These are phyloP conservation scores for Dromaius novaehollandiae DNA, from an alignment of 2,113 vertebrate genomes.

Conservation along the genomic window DNA sequence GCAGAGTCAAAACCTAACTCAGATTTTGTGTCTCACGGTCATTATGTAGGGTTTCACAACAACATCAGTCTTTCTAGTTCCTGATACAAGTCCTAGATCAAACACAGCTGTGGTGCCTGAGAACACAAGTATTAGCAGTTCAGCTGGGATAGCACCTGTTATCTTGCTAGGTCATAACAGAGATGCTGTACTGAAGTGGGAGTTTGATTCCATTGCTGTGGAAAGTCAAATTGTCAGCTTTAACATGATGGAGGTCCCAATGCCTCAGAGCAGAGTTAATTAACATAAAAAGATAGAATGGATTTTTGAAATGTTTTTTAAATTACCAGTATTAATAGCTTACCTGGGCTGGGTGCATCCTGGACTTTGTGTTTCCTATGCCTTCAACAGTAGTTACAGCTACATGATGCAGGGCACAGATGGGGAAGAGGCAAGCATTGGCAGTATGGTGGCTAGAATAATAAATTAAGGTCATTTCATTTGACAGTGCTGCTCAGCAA, in stretches of 20 bases:
- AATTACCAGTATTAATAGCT: background rate
- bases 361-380: constrained; percentile 88
- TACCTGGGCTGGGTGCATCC: constrained; percentile 93
- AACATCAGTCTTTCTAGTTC: background rate
- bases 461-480: constrained; percentile 73
- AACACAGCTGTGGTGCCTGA: background rate
- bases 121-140: background rate
- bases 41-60: background rate
- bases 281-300: background rate
- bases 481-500: background rate
- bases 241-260: background rate
- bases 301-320: background rate
- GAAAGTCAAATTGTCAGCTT: background rate
- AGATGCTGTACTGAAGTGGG: background rate
- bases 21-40: background rate
- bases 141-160: background rate
- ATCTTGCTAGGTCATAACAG: background rate
- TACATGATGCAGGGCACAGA: constrained; percentile 88
- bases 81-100: background rate
- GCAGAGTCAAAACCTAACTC: background rate
- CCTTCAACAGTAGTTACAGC: constrained; percentile 95
- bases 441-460: constrained; percentile 82
- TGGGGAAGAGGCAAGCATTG: constrained; percentile 91
- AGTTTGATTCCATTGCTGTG: background rate
- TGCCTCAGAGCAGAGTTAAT: background rate